Base-by-base conservation (phyloP, 2,113 vertebrate genomes). In the Odobenus rosmarus region DNA sequence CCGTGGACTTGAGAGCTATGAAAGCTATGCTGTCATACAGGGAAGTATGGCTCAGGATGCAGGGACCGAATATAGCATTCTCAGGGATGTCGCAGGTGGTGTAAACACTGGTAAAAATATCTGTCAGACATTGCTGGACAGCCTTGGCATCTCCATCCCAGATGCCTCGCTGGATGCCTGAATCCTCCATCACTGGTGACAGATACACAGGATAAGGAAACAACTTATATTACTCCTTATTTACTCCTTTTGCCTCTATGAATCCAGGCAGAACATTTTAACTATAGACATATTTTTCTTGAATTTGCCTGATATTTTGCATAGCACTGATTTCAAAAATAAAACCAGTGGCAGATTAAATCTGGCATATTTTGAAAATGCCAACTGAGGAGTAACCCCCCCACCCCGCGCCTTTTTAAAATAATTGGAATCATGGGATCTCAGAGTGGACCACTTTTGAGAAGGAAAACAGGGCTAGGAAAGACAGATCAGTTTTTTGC, bases 11-110 rank as follows among this genome's bases (percentile, higher is more conserved):
- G 7, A 99, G 99, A 0, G 99, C 99, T 67, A 99, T 99, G 98
- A 99, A 99, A 88, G 99, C 99, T 97, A 99, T 99, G 98, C 99
- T 99, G 99, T 99, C 99, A 4, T 99, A 99, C 53, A 99, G 97
- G 8, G 99, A 99, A 71, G 99, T 99, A 98, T 99, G 99, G 99
- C 99, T 99, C 98, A 99, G 97, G 80, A 99, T 99, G 46, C 99
- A 99, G 28, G 99, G 99, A 28, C 99, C 99, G 51, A 99, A 99
- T 79, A 99, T 99, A 88, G 99, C 99, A 96, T 99, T 99, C 98
- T 99, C 99, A 0, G 99, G 99, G 77, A 99, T 99, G 98, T 99
- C 99, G 82, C 99, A 99, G 86, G 99, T 99, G 84, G 99, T 99
- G 98, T 99, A 99, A 55, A 99, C 99, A 96, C 99, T 99, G 85